phyloP scores from a whole-genome alignment of 2,797 vertebrate genomes.

The Kryptolebias ocellatus region DNA sequence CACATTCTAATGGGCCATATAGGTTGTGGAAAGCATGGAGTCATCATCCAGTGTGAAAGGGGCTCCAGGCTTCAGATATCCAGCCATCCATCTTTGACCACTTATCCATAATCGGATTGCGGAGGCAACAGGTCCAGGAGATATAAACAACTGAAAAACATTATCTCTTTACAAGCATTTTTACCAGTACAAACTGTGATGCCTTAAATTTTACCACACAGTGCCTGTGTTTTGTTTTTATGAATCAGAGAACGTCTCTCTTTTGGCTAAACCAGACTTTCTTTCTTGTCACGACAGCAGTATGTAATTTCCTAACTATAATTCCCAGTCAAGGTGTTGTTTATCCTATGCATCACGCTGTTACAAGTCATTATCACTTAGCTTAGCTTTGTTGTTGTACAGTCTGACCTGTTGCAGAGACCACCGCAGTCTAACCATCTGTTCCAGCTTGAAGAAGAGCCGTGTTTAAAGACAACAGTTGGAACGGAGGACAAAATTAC shows the following conservation, averaged over 20 bases:
- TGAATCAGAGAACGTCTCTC: not conserved
- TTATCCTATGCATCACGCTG: constrained; percentile 32
- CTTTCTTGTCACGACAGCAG: constrained; percentile 21
- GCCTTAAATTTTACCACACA: too few species aligned
- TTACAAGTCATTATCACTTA: constrained; percentile 45
- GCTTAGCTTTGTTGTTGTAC: constrained; percentile 36
- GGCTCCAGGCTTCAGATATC: too few species aligned
- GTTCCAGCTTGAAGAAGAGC: constrained; percentile 39
- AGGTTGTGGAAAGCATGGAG: too few species aligned
- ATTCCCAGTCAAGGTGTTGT: constrained; percentile 32
- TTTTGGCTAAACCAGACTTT: constrained; percentile 7
- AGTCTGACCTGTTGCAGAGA: constrained; percentile 56
- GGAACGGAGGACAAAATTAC: constrained; percentile 35
- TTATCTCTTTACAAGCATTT: too few species aligned
- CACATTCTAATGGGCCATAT: too few species aligned
- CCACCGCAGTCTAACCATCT: constrained; percentile 36
- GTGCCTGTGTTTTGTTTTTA: not conserved
- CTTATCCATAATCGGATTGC: too few species aligned
- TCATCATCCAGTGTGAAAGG: too few species aligned
- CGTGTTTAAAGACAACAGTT: constrained; percentile 45
- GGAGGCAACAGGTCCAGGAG: too few species aligned
- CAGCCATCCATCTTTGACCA: too few species aligned
- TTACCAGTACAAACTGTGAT: too few species aligned
- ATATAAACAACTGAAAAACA: too few species aligned
- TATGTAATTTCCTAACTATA: constrained; percentile 9